Evolutionary conservation across 2,888 invertebrate species (phyloP).

Genomic region (Notocelia uddmanniana): DNA sequence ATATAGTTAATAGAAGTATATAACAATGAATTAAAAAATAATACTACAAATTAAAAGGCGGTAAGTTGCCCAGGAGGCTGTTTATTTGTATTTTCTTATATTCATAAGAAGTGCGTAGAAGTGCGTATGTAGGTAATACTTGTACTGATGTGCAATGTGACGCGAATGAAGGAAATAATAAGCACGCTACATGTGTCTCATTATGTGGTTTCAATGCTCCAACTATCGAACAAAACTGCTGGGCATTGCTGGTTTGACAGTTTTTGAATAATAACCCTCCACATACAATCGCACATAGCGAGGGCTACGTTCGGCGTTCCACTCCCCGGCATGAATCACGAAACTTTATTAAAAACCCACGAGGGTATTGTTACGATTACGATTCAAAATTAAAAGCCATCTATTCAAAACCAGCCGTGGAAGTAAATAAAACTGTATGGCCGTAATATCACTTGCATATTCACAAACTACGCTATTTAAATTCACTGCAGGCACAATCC

Average conservation of each 20-base stretch:
- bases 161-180: neutral
- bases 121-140: neutral
- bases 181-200: neutral
- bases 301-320: neutral
- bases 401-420: constrained; percentile 48
- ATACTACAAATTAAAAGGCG: no score
- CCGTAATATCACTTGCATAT: constrained; percentile 60
- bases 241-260: neutral
- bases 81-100: no score
- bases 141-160: neutral
- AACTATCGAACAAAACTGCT: neutral
- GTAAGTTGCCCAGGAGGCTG: no score
- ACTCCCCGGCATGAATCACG: neutral
- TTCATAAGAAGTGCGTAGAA: no score
- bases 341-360: constrained; percentile 13
- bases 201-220: neutral
- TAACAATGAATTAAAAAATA: no score
- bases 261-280: neutral
- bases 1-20: no score
- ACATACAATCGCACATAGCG: neutral
- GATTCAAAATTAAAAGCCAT: constrained; percentile 40
- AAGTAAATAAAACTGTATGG: constrained; percentile 62
- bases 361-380: constrained; percentile 30
- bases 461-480: constrained; percentile 64
- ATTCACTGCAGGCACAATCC: constrained; percentile 69